Evolutionary conservation across 2,797 vertebrate species (phyloP), one percentile per base, ranked within the genome.

Genomic region (Clarias fuscus): DNA sequence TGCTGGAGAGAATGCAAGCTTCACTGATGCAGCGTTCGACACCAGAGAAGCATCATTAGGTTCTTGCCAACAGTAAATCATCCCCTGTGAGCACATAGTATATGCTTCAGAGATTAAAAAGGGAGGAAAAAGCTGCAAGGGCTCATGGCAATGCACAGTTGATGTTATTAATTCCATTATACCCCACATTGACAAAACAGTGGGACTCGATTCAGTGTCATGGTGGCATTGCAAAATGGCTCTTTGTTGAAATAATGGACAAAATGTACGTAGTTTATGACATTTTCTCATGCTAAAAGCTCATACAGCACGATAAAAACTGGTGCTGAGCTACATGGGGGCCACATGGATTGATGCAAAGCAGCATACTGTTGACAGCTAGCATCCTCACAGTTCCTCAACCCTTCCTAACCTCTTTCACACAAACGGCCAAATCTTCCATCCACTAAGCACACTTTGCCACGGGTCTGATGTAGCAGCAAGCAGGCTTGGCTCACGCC

Each of bases 91-190:
- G 89, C 89, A 85, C 86, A 86, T 86, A 82, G 88, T 91, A 87
- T 90, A 90, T 88, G 83, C 91, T 89, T 67, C 88, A 89, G 92
- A 92, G 87, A 92, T 91, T 89, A 92, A 91, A 93, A 67, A 67
- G 18, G 14, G 13, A 11, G 11, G 27, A 33, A 61, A 93, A 91
- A 88, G 90, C 82, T 82, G 88, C 87, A 91, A 92, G 87, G 83
- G 89, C 92, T 92, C 89, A 90, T 90, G 92, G 88, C 89, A 92
- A 93, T 89, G 89, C 91, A 88, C 91, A 91, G 93, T 90, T 91
- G 90, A 90, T 75, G 80, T 91, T 94, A 93, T 94, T 95, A 93
- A 95, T 95, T 93, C 91, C 89, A 92, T 93, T 93, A 91, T 86
- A 92, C 91, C 93, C 91, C 94, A 94, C 89, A 89, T 91, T 91